phyloP scores from a whole-genome alignment of 1,140 invertebrate genomes.

The Heliconius hermathena region DNA sequence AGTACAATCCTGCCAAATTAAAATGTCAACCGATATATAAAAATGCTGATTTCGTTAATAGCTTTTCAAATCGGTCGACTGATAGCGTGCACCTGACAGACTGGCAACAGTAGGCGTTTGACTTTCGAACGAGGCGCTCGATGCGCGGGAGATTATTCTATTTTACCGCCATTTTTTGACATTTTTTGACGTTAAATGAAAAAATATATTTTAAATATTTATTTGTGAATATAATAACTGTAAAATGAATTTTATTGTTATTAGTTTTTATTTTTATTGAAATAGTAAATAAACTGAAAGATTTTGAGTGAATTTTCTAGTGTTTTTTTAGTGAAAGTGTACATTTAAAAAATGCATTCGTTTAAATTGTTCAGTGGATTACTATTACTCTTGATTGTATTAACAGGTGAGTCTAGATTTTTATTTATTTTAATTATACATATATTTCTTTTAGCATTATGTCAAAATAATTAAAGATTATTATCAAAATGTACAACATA shows the following conservation, averaged over 20 bases:
- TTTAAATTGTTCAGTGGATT: constrained; percentile 60
- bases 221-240: background rate
- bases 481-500: background rate
- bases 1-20: constrained; percentile 10
- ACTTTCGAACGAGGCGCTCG: constrained; percentile 66
- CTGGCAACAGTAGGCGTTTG: constrained; percentile 63
- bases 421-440: background rate
- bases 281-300: background rate
- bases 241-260: background rate
- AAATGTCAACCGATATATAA: constrained; percentile 13
- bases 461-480: background rate
- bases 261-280: constrained; percentile 18
- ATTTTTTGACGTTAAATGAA: constrained; percentile 38
- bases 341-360: constrained; percentile 64
- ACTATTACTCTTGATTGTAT: constrained; percentile 53
- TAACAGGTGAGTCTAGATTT: constrained; percentile 58
- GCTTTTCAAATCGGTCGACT: constrained; percentile 49
- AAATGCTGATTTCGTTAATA: constrained; percentile 1
- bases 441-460: background rate
- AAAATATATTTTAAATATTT: constrained; percentile 32
- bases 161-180: constrained; percentile 32
- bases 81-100: constrained; percentile 49
- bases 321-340: constrained; percentile 64
- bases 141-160: constrained; percentile 46
- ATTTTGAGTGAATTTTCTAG: constrained; percentile 17